Base-by-base conservation (phyloP, 2,888 invertebrate species). In the Pherbina coryleti region DNA sequence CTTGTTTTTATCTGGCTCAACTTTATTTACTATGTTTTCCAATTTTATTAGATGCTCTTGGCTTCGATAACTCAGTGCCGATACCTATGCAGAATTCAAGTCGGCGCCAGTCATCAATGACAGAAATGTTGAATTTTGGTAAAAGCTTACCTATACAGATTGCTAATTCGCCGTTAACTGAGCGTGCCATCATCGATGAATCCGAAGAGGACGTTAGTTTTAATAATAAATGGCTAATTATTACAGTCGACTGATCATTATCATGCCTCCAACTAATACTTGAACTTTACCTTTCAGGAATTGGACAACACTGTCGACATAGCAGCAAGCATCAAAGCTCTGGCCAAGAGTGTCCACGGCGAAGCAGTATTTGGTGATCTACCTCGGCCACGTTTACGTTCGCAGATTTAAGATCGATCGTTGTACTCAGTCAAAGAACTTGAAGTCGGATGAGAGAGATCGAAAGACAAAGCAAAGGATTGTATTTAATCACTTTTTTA, bases 321-420 rank as follows among this genome's bases (percentile, higher is more conserved):
- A 87, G 96, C 96, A 81, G 97, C 96, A 62, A 96, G 95, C 88
- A 97, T 97, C 88, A 95, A 96, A 90, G 97, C 97, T n/a, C 90
- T 97, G 85, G 97, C 97, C 25, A 94, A 95, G 85, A 97, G 97
- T 84, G 95, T 97, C 79, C 96, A 96, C 90, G 96, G 95, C 79
- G 96, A 97, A 90, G 91, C 93, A 31, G 94, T 96, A 83, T 97
- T 96, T 90, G 95, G 95, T 25, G 97, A 97, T 86, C 91, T 97
- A 86, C 97, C 97, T 62, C 92, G 95, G 80, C 96, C 96, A 81
- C 93, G 96, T 86, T 94, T 95, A 91, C 94, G 94, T 88, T 95
- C 95, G 80, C 94, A 95, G 91, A 95, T 96, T 91, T 96, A 94
- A 22, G 55, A 55, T 9, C 55, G 55, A 55, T 19, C 55, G 1